A percentile compares a stretch with the other conserved stretches of the same genome.
phyloP scores from a whole-genome alignment of 2,113 vertebrate species.

The Oriolus oriolus region DNA sequence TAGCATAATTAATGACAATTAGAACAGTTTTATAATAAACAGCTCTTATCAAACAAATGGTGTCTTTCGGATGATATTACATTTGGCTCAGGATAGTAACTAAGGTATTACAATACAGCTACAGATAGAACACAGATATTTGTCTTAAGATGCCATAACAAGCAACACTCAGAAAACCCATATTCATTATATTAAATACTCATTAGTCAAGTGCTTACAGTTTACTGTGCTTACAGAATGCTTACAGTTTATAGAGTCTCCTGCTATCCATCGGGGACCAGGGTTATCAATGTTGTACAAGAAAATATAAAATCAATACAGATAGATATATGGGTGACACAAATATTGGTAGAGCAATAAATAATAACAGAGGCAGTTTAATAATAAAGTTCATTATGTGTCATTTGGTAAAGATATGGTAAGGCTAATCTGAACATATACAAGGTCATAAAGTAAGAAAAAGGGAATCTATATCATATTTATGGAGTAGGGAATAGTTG shows the following conservation, averaged over 20 bases:
- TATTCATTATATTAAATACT: not conserved
- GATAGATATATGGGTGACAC: not conserved
- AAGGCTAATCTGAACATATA: not conserved
- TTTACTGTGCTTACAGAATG: not conserved
- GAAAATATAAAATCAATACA: slow-evolving; percentile 24
- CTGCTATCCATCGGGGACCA: rapidly evolving
- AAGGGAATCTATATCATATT: not conserved
- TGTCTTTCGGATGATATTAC: not conserved
- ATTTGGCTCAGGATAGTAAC: not conserved
- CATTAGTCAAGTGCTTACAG: not conserved
- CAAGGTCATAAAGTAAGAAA: not conserved
- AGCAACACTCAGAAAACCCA: not conserved
- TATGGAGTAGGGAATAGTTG: not conserved
- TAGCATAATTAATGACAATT: not conserved
- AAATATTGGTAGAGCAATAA: not conserved
- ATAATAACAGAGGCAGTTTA: not conserved
- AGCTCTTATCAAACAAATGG: not conserved
- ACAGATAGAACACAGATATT: not conserved
- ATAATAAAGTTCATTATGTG: rapidly evolving
- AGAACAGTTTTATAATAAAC: not conserved
- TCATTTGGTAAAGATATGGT: not conserved
- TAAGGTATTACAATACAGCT: not conserved
- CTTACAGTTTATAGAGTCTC: not conserved
- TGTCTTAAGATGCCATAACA: not conserved
- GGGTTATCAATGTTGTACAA: not conserved